These are phyloP conservation scores for Triplophysa siluroides DNA, from an alignment of 2,113 vertebrate genomes.

Conservation along the genomic window DNA sequence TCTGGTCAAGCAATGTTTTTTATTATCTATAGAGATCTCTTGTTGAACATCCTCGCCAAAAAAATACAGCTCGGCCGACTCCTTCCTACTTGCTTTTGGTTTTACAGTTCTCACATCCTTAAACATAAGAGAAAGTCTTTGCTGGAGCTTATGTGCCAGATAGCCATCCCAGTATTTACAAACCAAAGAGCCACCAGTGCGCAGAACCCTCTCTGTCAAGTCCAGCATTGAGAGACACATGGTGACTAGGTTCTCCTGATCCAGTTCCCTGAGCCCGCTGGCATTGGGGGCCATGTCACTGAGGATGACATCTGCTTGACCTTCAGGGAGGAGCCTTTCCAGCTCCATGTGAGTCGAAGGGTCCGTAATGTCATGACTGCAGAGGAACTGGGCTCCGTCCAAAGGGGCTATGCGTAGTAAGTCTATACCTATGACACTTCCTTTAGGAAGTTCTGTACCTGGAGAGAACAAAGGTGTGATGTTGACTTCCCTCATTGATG, in stretches of 20 bases:
- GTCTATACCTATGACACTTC: constrained; percentile 88
- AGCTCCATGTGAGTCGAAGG: constrained; percentile 69
- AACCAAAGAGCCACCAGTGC: constrained; percentile 77
- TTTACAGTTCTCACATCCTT: constrained; percentile 78
- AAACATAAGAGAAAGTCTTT: constrained; percentile 76
- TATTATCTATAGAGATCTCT: background rate
- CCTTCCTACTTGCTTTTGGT: constrained; percentile 87
- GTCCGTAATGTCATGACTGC: constrained; percentile 76
- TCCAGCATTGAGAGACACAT: constrained; percentile 81
- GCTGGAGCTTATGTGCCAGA: constrained; percentile 71
- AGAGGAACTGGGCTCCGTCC: constrained; percentile 86
- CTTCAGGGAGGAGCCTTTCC: constrained; percentile 76
- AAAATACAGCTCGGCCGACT: constrained; percentile 87
- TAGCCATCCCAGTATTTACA: constrained; percentile 94
- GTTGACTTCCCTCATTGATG: background rate
- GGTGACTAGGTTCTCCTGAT: constrained; percentile 82
- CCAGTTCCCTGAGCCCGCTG: constrained; percentile 84
- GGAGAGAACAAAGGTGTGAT: constrained; percentile 15
- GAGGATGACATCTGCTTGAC: constrained; percentile 82
- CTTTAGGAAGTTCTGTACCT: constrained; percentile 76
- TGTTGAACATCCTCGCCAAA: constrained; percentile 79
- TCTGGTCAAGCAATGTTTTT: background rate
- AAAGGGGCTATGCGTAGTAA: constrained; percentile 80
- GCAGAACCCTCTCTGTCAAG: constrained; percentile 74
- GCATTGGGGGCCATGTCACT: constrained; percentile 97